Evolutionary conservation across 2,888 invertebrate genomes (phyloP).

Genomic region (Bugulina stolonifera): DNA sequence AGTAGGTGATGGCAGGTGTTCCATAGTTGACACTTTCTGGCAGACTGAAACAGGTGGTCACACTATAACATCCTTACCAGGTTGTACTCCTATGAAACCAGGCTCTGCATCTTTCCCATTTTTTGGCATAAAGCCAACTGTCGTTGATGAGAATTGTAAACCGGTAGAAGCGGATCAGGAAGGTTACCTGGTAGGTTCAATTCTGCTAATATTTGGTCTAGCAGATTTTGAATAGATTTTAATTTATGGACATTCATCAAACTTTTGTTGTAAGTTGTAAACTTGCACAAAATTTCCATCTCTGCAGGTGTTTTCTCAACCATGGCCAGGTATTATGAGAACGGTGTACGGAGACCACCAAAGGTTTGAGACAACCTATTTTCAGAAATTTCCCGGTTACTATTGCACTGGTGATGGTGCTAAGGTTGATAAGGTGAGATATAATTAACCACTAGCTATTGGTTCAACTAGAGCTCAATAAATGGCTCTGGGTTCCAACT

Average conservation of each 20-base stretch:
- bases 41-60: slow-evolving; percentile 99
- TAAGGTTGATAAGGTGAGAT: slow-evolving; percentile 10
- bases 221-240: too few relatives aligned
- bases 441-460: too few relatives aligned
- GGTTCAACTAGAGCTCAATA: too few relatives aligned
- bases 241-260: too few relatives aligned
- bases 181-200: slow-evolving; percentile 70
- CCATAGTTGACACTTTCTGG: slow-evolving; percentile 98
- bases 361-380: slow-evolving; percentile 69
- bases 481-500: too few relatives aligned
- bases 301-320: slow-evolving; percentile 68
- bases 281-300: too few relatives aligned
- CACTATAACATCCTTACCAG: slow-evolving; percentile 89
- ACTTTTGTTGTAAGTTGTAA: too few relatives aligned
- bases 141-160: slow-evolving; percentile 80
- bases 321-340: slow-evolving; percentile 98
- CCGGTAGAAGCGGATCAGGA: slow-evolving; percentile 75
- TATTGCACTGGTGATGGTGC: slow-evolving; percentile 93
- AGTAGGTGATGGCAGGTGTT: slow-evolving; percentile 57
- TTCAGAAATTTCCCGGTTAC: slow-evolving; percentile 90
- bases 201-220: background rate
- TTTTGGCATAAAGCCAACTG: slow-evolving; percentile 85
- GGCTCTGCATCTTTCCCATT: slow-evolving; percentile 95
- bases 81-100: slow-evolving; percentile 93
- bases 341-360: slow-evolving; percentile 85